phyloP scores from a whole-genome alignment of 2,113 vertebrate species.

The Chaenocephalus aceratus region DNA sequence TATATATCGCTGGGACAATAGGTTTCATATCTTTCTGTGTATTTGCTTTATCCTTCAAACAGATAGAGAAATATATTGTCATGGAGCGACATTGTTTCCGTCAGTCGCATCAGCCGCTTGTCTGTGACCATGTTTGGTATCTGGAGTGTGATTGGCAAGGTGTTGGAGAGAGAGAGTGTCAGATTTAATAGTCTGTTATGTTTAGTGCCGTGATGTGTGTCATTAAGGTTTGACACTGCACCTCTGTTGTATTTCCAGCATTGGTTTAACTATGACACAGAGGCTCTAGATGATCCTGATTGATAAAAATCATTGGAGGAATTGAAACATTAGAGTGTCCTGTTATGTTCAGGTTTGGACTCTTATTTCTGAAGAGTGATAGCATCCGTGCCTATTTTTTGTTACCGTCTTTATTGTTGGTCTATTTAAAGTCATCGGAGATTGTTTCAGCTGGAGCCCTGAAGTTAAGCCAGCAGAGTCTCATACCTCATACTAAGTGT shows the following conservation, averaged over 20 bases:
- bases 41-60: background rate
- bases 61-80: conserved; percentile 28
- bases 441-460: conserved; percentile 53
- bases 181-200: conserved; percentile 51
- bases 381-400: conserved; percentile 12
- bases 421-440: conserved; percentile 61
- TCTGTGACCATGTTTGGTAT: conserved; percentile 78
- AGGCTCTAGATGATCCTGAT: background rate
- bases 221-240: conserved; percentile 3
- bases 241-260: conserved; percentile 4
- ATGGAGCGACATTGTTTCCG: conserved; percentile 37
- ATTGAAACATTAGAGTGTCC: background rate
- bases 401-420: conserved; percentile 43
- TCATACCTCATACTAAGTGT: conserved; percentile 49
- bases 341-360: background rate
- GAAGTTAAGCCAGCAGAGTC: conserved; percentile 55
- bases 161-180: conserved; percentile 54
- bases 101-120: conserved; percentile 41
- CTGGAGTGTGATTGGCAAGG: conserved; percentile 64
- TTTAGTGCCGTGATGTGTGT: conserved; percentile 45
- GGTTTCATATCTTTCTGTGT: background rate
- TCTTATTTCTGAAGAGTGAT: conserved; percentile 13
- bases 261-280: background rate
- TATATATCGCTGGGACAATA: background rate
- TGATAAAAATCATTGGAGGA: background rate